These are phyloP conservation scores for Loxodonta africana DNA, from an alignment of 2,113 vertebrate species.

Conservation along the genomic window DNA sequence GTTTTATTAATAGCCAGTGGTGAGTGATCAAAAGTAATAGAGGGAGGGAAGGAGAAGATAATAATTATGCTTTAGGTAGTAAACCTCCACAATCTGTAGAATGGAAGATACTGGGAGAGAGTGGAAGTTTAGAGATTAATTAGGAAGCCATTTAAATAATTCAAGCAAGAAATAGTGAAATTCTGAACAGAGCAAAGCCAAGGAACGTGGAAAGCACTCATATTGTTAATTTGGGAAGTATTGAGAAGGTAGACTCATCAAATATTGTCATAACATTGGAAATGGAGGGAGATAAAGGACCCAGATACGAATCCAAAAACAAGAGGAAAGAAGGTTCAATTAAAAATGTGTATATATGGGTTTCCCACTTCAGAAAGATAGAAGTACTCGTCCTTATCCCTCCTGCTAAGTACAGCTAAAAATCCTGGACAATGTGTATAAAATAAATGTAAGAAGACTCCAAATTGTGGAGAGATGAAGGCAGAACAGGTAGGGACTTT, in stretches of 20 bases:
- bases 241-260: neutral
- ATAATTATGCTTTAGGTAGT: neutral
- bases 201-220: neutral
- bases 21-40: neutral
- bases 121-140: neutral
- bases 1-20: neutral
- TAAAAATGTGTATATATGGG: neutral
- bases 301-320: neutral
- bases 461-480: too few species aligned
- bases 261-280: neutral
- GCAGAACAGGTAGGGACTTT: too few species aligned
- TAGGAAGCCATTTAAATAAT: slow-evolving; percentile 10
- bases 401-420: too few species aligned
- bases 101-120: neutral
- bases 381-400: neutral
- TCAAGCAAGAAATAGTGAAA: neutral
- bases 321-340: neutral
- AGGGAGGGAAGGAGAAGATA: neutral
- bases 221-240: neutral
- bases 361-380: neutral
- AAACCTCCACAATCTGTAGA: neutral
- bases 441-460: too few species aligned
- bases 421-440: too few species aligned
- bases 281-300: neutral
- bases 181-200: neutral